Evolutionary conservation across 2,113 vertebrate genomes (phyloP).

Genomic region (Anser cygnoides): DNA sequence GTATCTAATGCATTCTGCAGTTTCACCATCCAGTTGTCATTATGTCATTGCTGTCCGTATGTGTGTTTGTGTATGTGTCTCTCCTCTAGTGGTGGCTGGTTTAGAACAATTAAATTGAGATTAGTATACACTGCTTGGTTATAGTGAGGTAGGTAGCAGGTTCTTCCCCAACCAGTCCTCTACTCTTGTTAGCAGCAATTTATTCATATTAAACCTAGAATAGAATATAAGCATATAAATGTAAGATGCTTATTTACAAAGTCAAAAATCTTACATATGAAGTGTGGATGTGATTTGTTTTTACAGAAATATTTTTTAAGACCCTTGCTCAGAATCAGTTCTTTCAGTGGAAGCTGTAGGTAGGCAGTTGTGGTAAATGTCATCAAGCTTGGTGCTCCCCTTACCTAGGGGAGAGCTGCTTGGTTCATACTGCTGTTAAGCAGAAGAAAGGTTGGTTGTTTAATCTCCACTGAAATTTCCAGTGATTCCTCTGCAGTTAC

Average conservation of each 20-base stretch:
- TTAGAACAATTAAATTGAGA: not conserved
- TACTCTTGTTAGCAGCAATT: not conserved
- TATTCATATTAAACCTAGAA: not conserved
- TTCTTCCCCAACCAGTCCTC: not conserved
- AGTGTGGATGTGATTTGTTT: not conserved
- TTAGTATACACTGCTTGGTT: not conserved
- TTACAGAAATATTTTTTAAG: not conserved
- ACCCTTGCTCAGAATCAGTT: not conserved
- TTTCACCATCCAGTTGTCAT: not conserved
- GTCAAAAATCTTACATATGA: not conserved
- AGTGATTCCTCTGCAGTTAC: not conserved
- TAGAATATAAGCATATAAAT: not conserved
- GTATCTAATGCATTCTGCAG: not conserved
- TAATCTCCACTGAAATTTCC: not conserved
- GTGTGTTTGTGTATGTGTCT: not conserved
- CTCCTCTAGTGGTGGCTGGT: not conserved
- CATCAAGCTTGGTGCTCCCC: not conserved
- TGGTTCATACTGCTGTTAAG: not conserved
- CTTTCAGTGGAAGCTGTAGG: not conserved
- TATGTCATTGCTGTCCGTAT: not conserved
- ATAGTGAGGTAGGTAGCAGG: not conserved
- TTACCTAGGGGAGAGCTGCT: not conserved
- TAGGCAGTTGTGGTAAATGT: not conserved
- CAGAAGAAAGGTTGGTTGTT: not conserved
- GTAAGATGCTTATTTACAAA: not conserved